Base-by-base conservation (phyloP, 2,113 vertebrate species). In the Tauraco erythrolophus region DNA sequence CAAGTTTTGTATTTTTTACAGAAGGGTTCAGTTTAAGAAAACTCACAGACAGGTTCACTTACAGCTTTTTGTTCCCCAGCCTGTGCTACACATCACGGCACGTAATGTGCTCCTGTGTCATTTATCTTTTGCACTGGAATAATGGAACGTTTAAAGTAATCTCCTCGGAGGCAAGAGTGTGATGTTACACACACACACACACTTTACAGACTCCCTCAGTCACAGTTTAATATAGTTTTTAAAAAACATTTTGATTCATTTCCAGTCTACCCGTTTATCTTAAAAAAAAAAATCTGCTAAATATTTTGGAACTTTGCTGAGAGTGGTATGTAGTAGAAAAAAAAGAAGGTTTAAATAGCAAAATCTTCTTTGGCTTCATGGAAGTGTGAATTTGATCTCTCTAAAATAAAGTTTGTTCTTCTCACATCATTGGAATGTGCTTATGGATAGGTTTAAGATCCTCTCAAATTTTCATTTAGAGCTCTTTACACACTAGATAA, bases 41-140 rank as follows among this genome's bases (percentile, higher is more conserved):
- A 37, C n/a, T 65, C 28, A 39, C 41, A 27, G n/a, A 8, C 35
- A 24, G 39, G 30, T 43, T 60, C 53, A 9, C 13, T 35, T 8
- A 14, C 39, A 66, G 39, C 8, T 41, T 58, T 68, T 43, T 23
- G 24, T 9, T 27, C 25, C 31, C 7, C 56, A 70, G 48, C 68
- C 56, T 15, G 3, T 8, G 14, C 27, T 13, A 23, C 43, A 37
- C 60, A 69, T 37, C 14, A 10, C 50, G 11, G 58, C 31, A 12
- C 1, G 0, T 4, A 28, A 33, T 0, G 4, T 39, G 69, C 23
- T 64, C 83, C 37, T 25, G 14, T 2, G 7, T 5, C 4, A 35
- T 33, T 45, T 39, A 2, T 19, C 23, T 70, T 51, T 30, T 13
- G 14, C 5, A 1, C 31, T 57, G 28, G 3, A 46, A 11, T 4